Evolutionary conservation across 2,113 vertebrate species (phyloP), one percentile per base, ranked within the genome.

Genomic region (Plotosus lineatus): DNA sequence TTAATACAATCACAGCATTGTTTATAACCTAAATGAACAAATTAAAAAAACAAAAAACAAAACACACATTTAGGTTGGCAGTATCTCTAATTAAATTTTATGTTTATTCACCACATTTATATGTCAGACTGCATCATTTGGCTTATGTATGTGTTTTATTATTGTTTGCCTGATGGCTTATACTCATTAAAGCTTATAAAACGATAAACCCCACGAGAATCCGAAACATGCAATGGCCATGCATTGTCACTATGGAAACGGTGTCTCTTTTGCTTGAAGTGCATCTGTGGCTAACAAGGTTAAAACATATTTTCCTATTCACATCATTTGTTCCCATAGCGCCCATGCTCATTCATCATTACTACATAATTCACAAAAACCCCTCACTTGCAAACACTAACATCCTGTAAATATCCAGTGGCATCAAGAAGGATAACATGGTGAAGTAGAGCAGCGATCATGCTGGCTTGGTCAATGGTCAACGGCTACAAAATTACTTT

Each of bases 161-260:
- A 58, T 65, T 79, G 38, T 65, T 66, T 68, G 61, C 66, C 36
- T 33, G 23, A 66, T 58, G 38, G 28, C 65, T 69, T 40, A 55
- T 50, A 23, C 42, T 44, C 78, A 75, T 61, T 63, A 40, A 76
- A 85, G 56, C 78, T 74, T 55, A 46, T 33, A 78, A 75, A 82
- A 79, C 71, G 80, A 50, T 53, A 71, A 53, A 60, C 83, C 80
- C 61, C 74, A 36, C 23, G 65, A 74, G 85, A 75, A 46, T 26
- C 65, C 36, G 14, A 33, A 63, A 26, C 28, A 50, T 56, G 58
- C 51, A 42, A 51, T 28, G 36, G 79, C 76, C 56, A 66, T 80
- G 51, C 63, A 74, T 75, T 36, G 85, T 86, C 84, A 68, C 85
- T 73, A 86, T 84, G 50, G 80, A 23, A 82, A 84, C 82, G 28